Evolutionary conservation across 2,113 vertebrate genomes (phyloP), one percentile per base, ranked within the genome.

Genomic region (Pelvicachromis taeniatus): DNA sequence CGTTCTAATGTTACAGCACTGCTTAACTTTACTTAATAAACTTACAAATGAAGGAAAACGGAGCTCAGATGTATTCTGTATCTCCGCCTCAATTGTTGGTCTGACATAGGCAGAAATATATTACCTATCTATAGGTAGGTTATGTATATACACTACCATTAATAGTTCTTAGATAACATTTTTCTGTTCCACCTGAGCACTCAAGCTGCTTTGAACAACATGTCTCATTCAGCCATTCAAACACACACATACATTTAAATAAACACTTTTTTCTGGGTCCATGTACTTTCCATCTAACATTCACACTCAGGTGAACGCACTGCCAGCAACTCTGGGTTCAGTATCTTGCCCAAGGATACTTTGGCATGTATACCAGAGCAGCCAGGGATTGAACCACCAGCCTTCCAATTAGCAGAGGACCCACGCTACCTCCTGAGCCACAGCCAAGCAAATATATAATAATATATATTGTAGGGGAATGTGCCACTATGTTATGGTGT

Each of bases 1-100:
- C 17, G 16, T 31, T n/a, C 16, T 50, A 19, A 50, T n/a, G 16
- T 3, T 31, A 29, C 16, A 50, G 42, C 0, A 19, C 26, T 50
- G 0, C 16, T 31, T 50, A 50, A 75, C 10, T 10, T 73, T 70
- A 70, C 35, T 45, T 70, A 10, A 42, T 45, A 38, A 65, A 1
- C 26, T 26, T 26, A 26, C 26, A 26, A 26, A 26, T 10, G 26
- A 10, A 70, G 21, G 21, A 0, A 0, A 68, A 68, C 23, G n/a
- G 21, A 70, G 21, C 13, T 70, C 8, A 70, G 21, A 10, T 0
- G 12, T 13, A 42, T 42, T 42, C 40, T 13, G 11, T 42, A 42
- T 12, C 40, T 11, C 40, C 11, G 10, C 40, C 40, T 42, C 40
- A 42, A 42, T 12, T 42, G 40, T 12, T 42, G 2, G 61, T 23